A percentile compares a stretch with the other conserved stretches of the same genome.
Evolutionary conservation across 2,888 invertebrate species (phyloP).

Genomic region (Hyalella azteca): DNA sequence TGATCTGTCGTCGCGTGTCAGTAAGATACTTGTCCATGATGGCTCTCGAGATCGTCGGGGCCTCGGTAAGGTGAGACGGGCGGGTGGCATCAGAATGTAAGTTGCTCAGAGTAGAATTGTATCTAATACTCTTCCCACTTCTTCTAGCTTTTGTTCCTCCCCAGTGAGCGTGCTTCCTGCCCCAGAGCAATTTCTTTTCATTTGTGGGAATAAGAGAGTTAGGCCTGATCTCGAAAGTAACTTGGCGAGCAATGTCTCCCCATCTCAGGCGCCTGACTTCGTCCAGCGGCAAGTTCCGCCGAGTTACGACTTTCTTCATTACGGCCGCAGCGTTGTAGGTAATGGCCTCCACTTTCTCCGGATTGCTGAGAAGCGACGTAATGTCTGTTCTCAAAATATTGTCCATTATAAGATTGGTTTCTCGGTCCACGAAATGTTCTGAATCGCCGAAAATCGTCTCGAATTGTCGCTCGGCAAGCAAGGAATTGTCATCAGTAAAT

Average conservation of each 20-base stretch:
- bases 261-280: neutral
- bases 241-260: neutral
- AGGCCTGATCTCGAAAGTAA: neutral
- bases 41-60: no score
- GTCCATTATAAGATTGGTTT: conserved; percentile 37
- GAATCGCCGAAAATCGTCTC: neutral
- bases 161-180: neutral
- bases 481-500: conserved; percentile 29
- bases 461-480: conserved; percentile 5
- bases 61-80: no score
- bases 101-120: no score
- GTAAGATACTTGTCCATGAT: no score
- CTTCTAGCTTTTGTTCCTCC: neutral
- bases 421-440: neutral
- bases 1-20: no score
- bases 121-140: no score
- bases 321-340: neutral
- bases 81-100: no score
- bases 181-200: neutral
- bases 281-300: neutral
- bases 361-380: conserved; percentile 5
- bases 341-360: conserved; percentile 27
- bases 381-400: conserved; percentile 32
- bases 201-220: neutral
- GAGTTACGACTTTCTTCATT: conserved; percentile 32